phyloP scores from a whole-genome alignment of 2,113 vertebrate species.

The Nothocercus nigrocapillus region DNA sequence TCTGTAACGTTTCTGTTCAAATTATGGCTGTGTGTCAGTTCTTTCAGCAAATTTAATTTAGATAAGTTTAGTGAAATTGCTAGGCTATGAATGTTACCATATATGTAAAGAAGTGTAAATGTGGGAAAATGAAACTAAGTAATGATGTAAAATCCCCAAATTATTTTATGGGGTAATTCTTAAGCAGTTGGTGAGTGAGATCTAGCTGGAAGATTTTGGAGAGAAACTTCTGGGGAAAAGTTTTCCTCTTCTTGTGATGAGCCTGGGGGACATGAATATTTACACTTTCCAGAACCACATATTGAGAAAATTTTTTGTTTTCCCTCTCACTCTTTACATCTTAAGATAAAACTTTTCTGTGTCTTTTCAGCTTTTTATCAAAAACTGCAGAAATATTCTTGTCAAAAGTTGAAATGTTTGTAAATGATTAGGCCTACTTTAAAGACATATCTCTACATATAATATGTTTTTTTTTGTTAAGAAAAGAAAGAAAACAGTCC shows the following conservation, averaged over 20 bases:
- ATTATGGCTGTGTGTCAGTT: slow-evolving; percentile 17
- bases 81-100: slow-evolving; percentile 37
- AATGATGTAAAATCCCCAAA: slow-evolving; percentile 52
- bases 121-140: slow-evolving; percentile 55
- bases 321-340: neutral
- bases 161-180: neutral
- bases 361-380: neutral
- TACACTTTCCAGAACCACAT: neutral
- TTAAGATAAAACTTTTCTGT: neutral
- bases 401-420: neutral
- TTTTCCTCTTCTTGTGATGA: neutral
- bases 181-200: neutral
- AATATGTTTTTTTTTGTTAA: neutral
- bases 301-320: neutral
- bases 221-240: neutral
- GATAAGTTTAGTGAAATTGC: slow-evolving; percentile 57
- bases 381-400: slow-evolving; percentile 1
- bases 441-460: neutral
- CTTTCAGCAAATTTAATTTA: slow-evolving; percentile 55
- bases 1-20: slow-evolving; percentile 27
- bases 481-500: neutral
- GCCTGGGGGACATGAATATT: neutral
- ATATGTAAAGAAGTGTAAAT: slow-evolving; percentile 61
- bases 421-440: neutral
- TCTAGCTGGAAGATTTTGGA: neutral